Evolutionary conservation across 2,888 invertebrate genomes (phyloP).

Genomic region (Quadroppia sp.): DNA sequence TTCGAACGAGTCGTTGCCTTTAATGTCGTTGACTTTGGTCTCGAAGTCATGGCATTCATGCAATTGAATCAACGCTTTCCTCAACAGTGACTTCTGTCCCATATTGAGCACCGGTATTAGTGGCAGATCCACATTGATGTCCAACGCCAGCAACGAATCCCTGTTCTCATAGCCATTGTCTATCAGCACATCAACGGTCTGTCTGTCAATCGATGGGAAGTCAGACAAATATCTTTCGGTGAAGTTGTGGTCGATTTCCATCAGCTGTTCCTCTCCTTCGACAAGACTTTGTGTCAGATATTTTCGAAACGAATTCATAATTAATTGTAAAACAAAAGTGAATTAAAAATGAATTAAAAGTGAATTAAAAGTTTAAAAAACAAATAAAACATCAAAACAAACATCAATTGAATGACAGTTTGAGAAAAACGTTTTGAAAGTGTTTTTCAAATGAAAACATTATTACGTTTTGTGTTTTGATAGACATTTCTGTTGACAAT

Average conservation of each 20-base stretch:
- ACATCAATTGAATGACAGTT: too few species aligned
- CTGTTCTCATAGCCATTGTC: neutral
- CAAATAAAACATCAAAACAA: too few species aligned
- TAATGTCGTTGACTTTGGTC: neutral
- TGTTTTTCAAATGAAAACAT: too few species aligned
- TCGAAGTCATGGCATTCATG: neutral
- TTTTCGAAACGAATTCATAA: neutral
- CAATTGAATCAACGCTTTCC: conserved; percentile 10
- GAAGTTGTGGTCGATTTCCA: conserved; percentile 7
- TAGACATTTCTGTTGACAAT: too few species aligned
- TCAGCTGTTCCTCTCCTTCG: conserved; percentile 7
- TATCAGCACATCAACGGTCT: neutral
- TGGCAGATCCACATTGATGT: neutral
- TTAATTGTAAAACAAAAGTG: too few species aligned
- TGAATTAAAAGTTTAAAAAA: too few species aligned
- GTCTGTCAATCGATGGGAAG: neutral
- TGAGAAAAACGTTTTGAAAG: too few species aligned
- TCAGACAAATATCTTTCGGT: conserved; percentile 15
- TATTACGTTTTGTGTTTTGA: too few species aligned
- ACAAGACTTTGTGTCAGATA: neutral
- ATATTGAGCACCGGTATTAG: neutral
- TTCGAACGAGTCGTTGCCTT: neutral
- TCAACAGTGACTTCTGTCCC: conserved; percentile 26
- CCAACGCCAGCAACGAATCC: neutral
- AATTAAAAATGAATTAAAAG: too few species aligned